Conservation (phyloP, 2,888 invertebrate genomes). For the Dolichopus griseipennis region DNA sequence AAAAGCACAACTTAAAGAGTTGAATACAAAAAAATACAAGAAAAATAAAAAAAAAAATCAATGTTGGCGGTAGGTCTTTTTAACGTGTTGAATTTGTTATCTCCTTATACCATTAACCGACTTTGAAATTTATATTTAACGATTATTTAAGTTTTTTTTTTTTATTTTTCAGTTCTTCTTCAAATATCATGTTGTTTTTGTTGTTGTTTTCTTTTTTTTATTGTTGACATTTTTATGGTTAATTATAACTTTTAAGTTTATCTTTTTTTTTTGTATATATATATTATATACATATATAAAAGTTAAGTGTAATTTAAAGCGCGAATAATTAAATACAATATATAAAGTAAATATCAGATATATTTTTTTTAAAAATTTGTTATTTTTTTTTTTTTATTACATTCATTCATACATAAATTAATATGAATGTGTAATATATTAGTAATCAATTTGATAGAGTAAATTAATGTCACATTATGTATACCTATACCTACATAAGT, state of each 20-base stretch:
- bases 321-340: background rate
- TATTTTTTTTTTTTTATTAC: no score
- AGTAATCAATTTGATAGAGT: no score
- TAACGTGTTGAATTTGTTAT: conserved; percentile 3
- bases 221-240: conserved; percentile 6
- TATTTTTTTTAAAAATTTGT: no score
- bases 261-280: background rate
- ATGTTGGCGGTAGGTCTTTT: conserved; percentile 6
- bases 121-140: background rate
- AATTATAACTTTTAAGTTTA: background rate
- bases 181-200: background rate
- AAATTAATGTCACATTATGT: no score
- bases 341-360: no score
- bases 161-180: no score
- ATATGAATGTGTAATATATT: no score
- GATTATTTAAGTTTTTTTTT: no score
- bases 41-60: background rate
- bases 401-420: no score
- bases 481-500: no score
- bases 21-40: background rate
- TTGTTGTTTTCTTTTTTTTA: background rate
- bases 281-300: no score
- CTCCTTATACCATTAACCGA: background rate
- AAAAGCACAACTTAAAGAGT: no score
- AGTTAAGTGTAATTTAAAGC: background rate